Percentiles rank a stretch among this genome's conserved stretches.
Evolutionary conservation across 2,888 invertebrate genomes (phyloP).

Genomic region (Diplazon laetatorius): DNA sequence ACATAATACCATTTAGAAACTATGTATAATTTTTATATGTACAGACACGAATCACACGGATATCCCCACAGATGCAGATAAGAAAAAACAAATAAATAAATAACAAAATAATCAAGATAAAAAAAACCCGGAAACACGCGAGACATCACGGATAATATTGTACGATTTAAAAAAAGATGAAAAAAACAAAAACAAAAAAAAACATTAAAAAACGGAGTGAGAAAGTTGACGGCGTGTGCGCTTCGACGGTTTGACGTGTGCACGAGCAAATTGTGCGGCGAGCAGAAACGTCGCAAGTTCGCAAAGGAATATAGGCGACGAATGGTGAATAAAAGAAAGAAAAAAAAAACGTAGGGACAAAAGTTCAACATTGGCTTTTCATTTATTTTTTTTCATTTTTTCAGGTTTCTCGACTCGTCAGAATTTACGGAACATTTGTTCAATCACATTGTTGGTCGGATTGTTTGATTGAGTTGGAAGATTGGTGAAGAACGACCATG

Average conservation of each 20-base stretch:
- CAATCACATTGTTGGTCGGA: too few relatives aligned
- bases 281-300: constrained; percentile 60
- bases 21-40: constrained; percentile 74
- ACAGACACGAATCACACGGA: constrained; percentile 65
- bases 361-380: too few relatives aligned
- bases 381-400: too few relatives aligned
- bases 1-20: constrained; percentile 67
- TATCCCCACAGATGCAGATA: constrained; percentile 40
- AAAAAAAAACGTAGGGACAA: too few relatives aligned
- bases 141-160: constrained; percentile 67
- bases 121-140: constrained; percentile 64
- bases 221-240: constrained; percentile 66
- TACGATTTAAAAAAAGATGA: constrained; percentile 52
- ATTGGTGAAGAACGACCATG: too few relatives aligned
- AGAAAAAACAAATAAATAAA: constrained; percentile 48
- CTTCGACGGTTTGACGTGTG: constrained; percentile 67
- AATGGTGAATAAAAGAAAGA: constrained; percentile 71
- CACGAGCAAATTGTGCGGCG: constrained; percentile 67
- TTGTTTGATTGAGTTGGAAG: too few relatives aligned
- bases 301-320: constrained; percentile 65
- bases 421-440: too few relatives aligned
- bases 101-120: constrained; percentile 42
- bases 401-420: too few relatives aligned
- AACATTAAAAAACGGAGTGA: constrained; percentile 53
- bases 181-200: constrained; percentile 22